Evolutionary conservation across 2,888 invertebrate genomes (phyloP).

Genomic region (Boloria euphrosyne): DNA sequence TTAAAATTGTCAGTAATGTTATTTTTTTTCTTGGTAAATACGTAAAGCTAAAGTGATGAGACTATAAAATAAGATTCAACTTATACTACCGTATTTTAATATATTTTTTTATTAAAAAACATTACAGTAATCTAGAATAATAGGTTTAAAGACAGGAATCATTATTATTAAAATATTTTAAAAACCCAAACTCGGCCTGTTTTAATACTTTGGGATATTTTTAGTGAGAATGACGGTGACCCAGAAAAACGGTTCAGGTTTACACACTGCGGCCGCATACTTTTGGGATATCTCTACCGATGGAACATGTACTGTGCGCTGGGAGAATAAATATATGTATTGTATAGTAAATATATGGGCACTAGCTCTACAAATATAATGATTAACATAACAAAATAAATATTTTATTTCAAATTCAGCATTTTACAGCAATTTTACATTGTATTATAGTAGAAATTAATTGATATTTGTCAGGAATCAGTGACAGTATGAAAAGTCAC

Average conservation of each 20-base stretch:
- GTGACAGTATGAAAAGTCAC: not conserved
- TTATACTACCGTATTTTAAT: too few relatives aligned
- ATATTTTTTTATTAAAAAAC: too few relatives aligned
- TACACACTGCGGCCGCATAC: slow-evolving; percentile 92
- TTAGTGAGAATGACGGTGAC: slow-evolving; percentile 91
- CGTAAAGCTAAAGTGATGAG: too few relatives aligned
- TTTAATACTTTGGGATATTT: slow-evolving; percentile 25
- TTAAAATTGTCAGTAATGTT: too few relatives aligned
- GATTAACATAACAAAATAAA: slow-evolving; percentile 25
- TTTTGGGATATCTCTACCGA: slow-evolving; percentile 93
- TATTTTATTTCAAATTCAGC: not conserved
- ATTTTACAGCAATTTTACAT: not conserved
- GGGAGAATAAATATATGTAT: slow-evolving; percentile 94
- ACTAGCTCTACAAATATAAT: slow-evolving; percentile 78
- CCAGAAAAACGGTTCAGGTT: slow-evolving; percentile 91
- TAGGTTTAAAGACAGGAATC: too few relatives aligned
- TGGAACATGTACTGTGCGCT: slow-evolving; percentile 90
- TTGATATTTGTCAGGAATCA: not conserved
- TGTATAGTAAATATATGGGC: slow-evolving; percentile 93
- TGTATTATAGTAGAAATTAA: not conserved
- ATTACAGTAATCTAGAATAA: too few relatives aligned
- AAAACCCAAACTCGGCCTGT: not conserved
- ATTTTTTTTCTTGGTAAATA: too few relatives aligned
- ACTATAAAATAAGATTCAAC: too few relatives aligned
- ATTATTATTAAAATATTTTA: too few relatives aligned